phyloP scores from a whole-genome alignment of 2,797 vertebrate genomes.

The Pseudocheirus occidentalis region DNA sequence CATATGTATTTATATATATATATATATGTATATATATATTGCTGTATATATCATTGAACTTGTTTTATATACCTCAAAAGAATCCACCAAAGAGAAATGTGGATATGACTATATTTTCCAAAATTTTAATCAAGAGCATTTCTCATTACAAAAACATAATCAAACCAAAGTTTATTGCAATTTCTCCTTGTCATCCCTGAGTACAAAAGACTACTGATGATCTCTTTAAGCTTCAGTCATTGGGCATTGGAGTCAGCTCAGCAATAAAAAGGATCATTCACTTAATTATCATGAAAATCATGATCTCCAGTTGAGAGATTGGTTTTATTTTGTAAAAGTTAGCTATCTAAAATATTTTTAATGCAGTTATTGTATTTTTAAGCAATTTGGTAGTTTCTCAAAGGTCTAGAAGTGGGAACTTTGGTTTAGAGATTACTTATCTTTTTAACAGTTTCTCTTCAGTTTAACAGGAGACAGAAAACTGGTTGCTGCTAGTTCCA shows the following conservation, averaged over 20 bases:
- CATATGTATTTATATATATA: background rate
- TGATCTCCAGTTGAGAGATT: background rate
- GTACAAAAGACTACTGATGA: background rate
- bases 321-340: background rate
- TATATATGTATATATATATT: background rate
- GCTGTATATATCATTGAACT: slow-evolving; percentile 26
- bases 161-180: slow-evolving; percentile 3
- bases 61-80: slow-evolving; percentile 32
- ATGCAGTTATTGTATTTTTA: background rate
- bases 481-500: background rate
- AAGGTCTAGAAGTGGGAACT: background rate
- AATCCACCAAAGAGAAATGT: background rate
- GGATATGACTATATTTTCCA: slow-evolving; percentile 28
- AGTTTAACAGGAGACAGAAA: background rate
- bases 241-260: background rate
- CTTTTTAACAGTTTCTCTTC: background rate
- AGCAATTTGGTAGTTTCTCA: background rate
- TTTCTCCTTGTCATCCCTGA: background rate
- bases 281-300: background rate
- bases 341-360: background rate
- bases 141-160: slow-evolving; percentile 32
- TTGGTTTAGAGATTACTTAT: background rate
- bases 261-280: background rate
- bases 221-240: background rate
- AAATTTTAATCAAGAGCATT: slow-evolving; percentile 23